These are phyloP conservation scores for Parasteatoda tepidariorum DNA, from an alignment of 1,140 invertebrate genomes.

Conservation along the genomic window DNA sequence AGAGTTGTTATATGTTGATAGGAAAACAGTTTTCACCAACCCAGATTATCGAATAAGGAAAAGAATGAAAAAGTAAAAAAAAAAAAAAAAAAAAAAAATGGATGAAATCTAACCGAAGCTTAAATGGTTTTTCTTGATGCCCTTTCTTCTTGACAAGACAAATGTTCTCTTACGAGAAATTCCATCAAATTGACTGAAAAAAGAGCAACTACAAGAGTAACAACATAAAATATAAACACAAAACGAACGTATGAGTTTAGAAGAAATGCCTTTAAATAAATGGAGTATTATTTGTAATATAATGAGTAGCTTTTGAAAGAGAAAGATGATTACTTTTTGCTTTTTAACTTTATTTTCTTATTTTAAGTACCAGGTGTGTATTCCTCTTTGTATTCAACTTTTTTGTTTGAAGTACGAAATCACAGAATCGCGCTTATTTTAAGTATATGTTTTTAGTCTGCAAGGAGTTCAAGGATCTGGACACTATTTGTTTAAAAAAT, in stretches of 20 bases:
- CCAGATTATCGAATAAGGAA: conserved; percentile 46
- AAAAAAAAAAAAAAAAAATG: background rate
- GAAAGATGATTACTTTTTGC: conserved; percentile 19
- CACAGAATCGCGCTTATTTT: no score
- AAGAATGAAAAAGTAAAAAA: background rate
- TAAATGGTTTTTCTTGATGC: conserved; percentile 56
- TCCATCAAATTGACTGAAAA: conserved; percentile 56
- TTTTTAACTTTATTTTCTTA: conserved; percentile 27
- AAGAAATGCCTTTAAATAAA: conserved; percentile 52
- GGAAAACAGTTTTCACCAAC: conserved; percentile 56
- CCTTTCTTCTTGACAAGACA: conserved; percentile 57
- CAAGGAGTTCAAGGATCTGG: no score
- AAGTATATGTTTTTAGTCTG: no score
- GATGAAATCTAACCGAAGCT: conserved; percentile 51
- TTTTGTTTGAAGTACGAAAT: background rate
- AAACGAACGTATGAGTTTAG: conserved; percentile 18
- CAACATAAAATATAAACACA: conserved; percentile 3
- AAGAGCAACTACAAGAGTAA: background rate
- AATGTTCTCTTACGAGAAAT: conserved; percentile 37
- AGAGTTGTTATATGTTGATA: conserved; percentile 56
- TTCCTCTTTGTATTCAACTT: background rate
- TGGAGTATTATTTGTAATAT: conserved; percentile 48
- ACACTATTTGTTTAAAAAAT: no score
- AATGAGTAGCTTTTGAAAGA: conserved; percentile 40
- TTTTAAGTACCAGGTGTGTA: conserved; percentile 9